A percentile compares a stretch with the other conserved stretches of the same genome.
phyloP scores from a whole-genome alignment of 2,113 vertebrate genomes.

The Chaetorhynchus papuensis region DNA sequence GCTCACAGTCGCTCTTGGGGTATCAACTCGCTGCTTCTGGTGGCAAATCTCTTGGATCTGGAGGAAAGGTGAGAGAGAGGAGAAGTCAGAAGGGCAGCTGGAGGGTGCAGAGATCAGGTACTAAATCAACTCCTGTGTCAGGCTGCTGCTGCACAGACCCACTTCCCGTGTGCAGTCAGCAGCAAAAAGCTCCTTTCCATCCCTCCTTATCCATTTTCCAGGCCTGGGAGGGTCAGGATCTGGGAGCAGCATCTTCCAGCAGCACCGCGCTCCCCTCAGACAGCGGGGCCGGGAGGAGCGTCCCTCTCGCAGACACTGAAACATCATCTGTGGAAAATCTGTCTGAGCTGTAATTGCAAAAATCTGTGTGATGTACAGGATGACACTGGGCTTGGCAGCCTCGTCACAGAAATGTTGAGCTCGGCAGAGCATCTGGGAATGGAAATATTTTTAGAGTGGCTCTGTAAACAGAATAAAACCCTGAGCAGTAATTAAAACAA shows the following conservation, averaged over 20 bases:
- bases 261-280: not conserved
- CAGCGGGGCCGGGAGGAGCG: not conserved
- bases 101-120: not conserved
- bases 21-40: not conserved
- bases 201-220: not conserved
- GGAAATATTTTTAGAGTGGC: constrained; percentile 53
- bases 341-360: constrained; percentile 41
- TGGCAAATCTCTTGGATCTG: not conserved
- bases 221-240: not conserved
- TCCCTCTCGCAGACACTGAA: not conserved
- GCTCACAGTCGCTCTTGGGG: not conserved
- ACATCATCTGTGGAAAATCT: constrained; percentile 6
- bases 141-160: not conserved
- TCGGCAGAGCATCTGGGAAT: constrained; percentile 50
- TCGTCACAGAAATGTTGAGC: not conserved
- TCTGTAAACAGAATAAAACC: constrained; percentile 41
- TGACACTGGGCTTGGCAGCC: constrained; percentile 27
- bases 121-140: not conserved
- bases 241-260: not conserved
- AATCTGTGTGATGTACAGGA: not conserved
- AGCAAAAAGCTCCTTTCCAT: not conserved
- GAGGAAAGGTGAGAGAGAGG: not conserved
- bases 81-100: not conserved
- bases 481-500: not conserved
- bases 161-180: accelerated